Evolutionary conservation across 2,113 vertebrate species (phyloP).

Genomic region (Calonectris borealis): DNA sequence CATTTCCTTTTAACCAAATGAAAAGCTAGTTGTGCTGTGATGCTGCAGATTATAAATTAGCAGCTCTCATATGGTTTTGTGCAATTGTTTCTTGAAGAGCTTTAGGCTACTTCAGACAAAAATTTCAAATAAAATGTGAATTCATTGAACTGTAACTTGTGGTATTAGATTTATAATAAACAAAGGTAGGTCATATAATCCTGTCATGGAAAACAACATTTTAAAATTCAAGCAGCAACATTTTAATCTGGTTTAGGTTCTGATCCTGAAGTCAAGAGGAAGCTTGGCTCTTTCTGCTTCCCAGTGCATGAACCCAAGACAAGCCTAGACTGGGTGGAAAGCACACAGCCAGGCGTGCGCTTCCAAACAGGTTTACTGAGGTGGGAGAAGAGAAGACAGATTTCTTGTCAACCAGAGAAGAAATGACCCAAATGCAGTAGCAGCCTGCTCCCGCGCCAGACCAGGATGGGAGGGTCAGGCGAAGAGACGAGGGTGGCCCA

Average conservation of each 20-base stretch:
- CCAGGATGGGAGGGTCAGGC: not conserved
- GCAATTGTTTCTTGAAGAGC: constrained; percentile 65
- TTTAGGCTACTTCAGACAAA: constrained; percentile 77
- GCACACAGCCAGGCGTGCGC: not conserved
- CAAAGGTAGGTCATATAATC: constrained; percentile 80
- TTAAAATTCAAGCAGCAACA: not conserved
- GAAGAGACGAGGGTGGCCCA: accelerated
- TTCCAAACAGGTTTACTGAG: not conserved
- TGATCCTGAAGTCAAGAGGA: not conserved
- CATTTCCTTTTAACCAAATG: constrained; percentile 42
- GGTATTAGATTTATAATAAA: constrained; percentile 83
- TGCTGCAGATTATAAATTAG: constrained; percentile 54
- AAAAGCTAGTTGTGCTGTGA: not conserved
- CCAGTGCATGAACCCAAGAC: not conserved
- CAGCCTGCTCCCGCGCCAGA: accelerated
- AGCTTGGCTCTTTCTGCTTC: not conserved
- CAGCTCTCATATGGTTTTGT: constrained; percentile 20
- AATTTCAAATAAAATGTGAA: constrained; percentile 78
- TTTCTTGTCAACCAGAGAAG: not conserved
- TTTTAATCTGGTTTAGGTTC: not conserved
- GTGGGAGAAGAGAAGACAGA: not conserved
- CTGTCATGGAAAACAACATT: constrained; percentile 28
- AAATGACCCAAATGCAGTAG: not conserved
- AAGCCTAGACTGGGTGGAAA: not conserved
- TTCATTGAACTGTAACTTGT: constrained; percentile 81